Conservation (phyloP, 2,113 vertebrate genomes). For the Thryonomys swinderianus region DNA sequence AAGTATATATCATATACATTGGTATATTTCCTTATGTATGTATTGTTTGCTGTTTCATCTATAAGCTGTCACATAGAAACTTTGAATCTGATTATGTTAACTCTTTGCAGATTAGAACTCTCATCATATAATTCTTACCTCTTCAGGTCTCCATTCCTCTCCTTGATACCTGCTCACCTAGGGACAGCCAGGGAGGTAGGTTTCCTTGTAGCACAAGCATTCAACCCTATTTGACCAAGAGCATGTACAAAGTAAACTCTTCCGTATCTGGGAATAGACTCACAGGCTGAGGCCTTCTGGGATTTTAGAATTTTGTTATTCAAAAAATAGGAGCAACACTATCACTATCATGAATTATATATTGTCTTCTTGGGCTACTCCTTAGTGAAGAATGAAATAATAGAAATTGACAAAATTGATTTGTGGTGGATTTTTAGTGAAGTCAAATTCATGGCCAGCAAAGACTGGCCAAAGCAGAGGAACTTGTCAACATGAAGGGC, state of each 20-base stretch:
- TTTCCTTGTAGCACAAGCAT: background rate
- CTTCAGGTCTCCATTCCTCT: background rate
- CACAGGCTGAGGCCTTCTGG: slow-evolving; percentile 51
- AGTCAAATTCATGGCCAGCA: slow-evolving; percentile 70
- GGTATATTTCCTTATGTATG: background rate
- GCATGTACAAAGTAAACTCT: slow-evolving; percentile 32
- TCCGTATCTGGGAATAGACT: background rate
- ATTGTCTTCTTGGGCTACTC: slow-evolving; percentile 43
- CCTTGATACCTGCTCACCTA: background rate
- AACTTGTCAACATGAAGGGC: background rate
- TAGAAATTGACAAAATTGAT: slow-evolving; percentile 72
- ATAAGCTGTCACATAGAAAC: background rate
- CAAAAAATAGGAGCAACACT: slow-evolving; percentile 63
- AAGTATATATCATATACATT: background rate
- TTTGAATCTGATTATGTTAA: background rate
- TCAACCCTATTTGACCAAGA: background rate
- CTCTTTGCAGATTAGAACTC: background rate
- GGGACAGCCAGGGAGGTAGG: background rate
- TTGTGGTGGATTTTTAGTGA: slow-evolving; percentile 66
- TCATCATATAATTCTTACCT: background rate
- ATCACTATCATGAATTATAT: slow-evolving; percentile 64
- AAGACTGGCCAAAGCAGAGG: background rate
- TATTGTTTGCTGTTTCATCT: background rate
- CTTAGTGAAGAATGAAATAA: slow-evolving; percentile 72
- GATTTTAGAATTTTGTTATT: slow-evolving; percentile 61